A percentile compares a stretch with the other conserved stretches of the same genome.
Conservation (phyloP, 35 echinoderm and acorn worm species). For the Lytechinus pictus region DNA sequence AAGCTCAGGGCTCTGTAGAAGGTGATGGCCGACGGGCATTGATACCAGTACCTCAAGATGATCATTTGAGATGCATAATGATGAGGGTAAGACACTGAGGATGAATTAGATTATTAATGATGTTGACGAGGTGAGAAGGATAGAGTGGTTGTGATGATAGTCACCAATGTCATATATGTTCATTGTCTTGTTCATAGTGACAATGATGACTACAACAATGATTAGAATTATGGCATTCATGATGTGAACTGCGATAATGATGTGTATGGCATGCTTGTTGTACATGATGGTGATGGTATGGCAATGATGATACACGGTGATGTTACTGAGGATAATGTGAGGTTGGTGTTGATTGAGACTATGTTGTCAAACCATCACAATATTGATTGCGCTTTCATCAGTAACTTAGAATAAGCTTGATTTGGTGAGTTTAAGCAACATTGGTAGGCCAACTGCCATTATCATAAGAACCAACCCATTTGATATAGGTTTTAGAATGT, state of each 20-base stretch:
- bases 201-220: neutral
- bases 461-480: too few species aligned
- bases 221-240: neutral
- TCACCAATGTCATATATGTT: neutral
- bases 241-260: neutral
- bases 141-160: neutral
- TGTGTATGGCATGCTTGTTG: neutral
- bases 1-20: neutral
- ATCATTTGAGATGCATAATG: neutral
- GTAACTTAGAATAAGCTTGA: too few species aligned
- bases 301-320: neutral
- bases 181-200: neutral
- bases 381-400: too few species aligned
- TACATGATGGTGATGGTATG: neutral
- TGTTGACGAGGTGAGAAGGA: neutral
- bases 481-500: too few species aligned
- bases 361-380: neutral
- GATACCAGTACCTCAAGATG: neutral
- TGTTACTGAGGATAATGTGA: neutral
- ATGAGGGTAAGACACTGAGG: neutral
- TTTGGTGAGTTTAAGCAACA: too few species aligned
- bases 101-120: neutral
- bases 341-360: neutral
- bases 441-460: too few species aligned
- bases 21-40: neutral